A percentile compares a stretch with the other conserved stretches of the same genome.
Conservation (phyloP, 1,140 invertebrate genomes). For the Drosophila baimaii region DNA sequence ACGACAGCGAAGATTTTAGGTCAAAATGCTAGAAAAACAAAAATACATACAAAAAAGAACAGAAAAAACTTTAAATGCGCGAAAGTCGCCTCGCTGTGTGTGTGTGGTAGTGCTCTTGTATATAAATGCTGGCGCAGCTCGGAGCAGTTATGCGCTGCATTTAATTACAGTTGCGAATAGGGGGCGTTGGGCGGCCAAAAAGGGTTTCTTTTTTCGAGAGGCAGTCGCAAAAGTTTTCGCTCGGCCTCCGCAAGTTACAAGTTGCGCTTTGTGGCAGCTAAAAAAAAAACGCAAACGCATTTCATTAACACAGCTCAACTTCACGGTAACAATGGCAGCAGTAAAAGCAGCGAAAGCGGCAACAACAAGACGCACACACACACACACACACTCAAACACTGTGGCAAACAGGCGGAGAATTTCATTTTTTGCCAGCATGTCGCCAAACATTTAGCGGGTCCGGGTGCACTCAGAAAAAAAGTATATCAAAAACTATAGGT, state of each 20-base stretch:
- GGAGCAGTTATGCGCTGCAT: constrained; percentile 78
- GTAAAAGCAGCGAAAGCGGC: constrained; percentile 33
- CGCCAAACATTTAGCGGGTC: constrained; percentile 64
- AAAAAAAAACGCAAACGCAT: constrained; percentile 67
- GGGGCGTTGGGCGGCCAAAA: constrained; percentile 10
- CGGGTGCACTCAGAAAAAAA: constrained; percentile 3
- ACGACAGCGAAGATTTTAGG: constrained; percentile 66
- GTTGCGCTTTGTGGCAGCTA: constrained; percentile 64
- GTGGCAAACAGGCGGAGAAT: constrained; percentile 47
- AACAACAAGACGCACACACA: constrained; percentile 40
- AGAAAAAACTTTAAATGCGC: constrained; percentile 63
- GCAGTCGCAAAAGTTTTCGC: constrained; percentile 59
- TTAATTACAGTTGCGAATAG: constrained; percentile 73
- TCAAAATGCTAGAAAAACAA: constrained; percentile 69
- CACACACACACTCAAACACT: too few relatives aligned
- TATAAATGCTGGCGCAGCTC: constrained; percentile 61
- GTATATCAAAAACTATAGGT: background rate
- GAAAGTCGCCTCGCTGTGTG: constrained; percentile 29
- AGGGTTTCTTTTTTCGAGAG: constrained; percentile 24
- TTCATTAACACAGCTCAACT: constrained; percentile 80
- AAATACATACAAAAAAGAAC: constrained; percentile 14
- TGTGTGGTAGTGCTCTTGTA: constrained; percentile 26
- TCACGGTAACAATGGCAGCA: constrained; percentile 69
- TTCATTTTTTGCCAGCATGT: constrained; percentile 60
- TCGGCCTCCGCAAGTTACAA: constrained; percentile 58